Percentiles rank a stretch among this genome's conserved stretches.
phyloP scores from a whole-genome alignment of 2,888 invertebrate genomes.

The Bellardia pandia region DNA sequence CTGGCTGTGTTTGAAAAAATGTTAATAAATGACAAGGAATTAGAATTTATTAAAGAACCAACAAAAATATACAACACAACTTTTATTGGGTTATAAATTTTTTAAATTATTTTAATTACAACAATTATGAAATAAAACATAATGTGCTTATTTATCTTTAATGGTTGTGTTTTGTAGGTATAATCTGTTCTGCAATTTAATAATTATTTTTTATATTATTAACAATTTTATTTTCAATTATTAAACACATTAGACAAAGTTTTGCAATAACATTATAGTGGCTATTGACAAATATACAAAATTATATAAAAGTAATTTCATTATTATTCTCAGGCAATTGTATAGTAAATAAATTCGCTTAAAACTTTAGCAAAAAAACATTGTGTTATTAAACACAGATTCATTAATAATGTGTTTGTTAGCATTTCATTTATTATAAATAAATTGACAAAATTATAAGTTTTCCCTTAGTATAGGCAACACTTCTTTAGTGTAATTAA shows the following conservation, averaged over 20 bases:
- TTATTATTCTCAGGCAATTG: no score
- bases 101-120: background rate
- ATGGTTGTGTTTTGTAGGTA: background rate
- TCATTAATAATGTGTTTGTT: background rate
- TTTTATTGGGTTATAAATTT: background rate
- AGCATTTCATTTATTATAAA: background rate
- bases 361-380: background rate
- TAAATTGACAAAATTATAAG: background rate
- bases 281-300: no score
- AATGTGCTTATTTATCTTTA: background rate
- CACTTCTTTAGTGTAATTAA: background rate
- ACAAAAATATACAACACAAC: background rate
- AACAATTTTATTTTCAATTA: background rate
- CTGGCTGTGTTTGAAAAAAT: background rate
- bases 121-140: background rate
- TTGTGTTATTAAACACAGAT: background rate
- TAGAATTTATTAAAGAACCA: background rate
- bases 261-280: no score
- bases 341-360: no score
- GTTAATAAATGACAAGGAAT: background rate
- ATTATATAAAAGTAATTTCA: no score
- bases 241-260: no score
- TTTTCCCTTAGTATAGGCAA: background rate
- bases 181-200: background rate
- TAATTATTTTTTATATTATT: background rate